These are phyloP conservation scores for Vannuccia rotundouncinata DNA, from an alignment of 2,888 invertebrate species.

Conservation along the genomic window DNA sequence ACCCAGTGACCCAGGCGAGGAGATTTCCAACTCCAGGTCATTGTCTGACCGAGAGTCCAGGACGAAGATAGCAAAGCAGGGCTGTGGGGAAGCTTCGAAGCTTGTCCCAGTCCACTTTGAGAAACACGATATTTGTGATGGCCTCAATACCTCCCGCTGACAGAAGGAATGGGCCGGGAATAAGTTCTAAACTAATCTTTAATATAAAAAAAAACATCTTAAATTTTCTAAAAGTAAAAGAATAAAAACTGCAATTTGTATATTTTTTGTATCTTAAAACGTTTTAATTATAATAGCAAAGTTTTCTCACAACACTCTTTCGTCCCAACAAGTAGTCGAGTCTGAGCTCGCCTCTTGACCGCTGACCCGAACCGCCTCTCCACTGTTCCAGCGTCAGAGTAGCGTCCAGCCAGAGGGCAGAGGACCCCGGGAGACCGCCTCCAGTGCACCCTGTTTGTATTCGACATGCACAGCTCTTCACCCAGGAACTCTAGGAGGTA, in stretches of 20 bases:
- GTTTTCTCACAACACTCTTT: not conserved
- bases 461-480: not conserved
- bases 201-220: too few relatives aligned
- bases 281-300: too few relatives aligned
- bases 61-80: not conserved
- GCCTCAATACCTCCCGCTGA: not conserved
- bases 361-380: not conserved
- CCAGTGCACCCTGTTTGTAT: not conserved
- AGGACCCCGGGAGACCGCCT: not conserved
- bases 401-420: not conserved
- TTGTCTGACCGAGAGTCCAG: too few relatives aligned
- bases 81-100: not conserved
- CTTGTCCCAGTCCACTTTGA: not conserved
- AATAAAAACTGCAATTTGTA: too few relatives aligned
- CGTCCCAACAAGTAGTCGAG: not conserved
- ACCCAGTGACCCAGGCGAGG: too few relatives aligned
- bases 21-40: too few relatives aligned
- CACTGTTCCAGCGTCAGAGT: conserved; percentile 4
- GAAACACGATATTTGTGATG: not conserved
- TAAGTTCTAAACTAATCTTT: too few relatives aligned
- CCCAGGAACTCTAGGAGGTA: conserved; percentile 27
- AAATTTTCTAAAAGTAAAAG: too few relatives aligned
- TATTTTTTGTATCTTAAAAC: too few relatives aligned
- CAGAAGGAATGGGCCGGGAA: too few relatives aligned
- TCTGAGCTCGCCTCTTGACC: not conserved